Base-by-base conservation (phyloP, 1,140 invertebrate species). In the Halyomorpha halys region DNA sequence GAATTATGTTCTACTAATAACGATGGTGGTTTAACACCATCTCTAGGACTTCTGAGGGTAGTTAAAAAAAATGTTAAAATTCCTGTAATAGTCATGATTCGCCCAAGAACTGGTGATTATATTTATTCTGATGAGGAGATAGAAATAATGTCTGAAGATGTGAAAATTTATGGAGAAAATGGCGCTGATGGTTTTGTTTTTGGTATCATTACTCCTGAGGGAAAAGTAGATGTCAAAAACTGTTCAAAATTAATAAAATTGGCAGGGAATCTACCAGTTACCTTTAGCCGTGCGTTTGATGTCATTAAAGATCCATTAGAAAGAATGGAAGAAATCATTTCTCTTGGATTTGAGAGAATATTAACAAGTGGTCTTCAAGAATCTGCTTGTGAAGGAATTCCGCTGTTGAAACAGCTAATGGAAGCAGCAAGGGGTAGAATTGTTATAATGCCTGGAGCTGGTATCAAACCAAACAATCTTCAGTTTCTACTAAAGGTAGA, bases 251-350 rank as follows among this genome's bases (percentile, higher is more conserved):
- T 94, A 0, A 72, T 92, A 30, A 74, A 76, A 44, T 73, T 76
- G 2, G 81, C 84, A 0, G 68, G 69, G 53, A 85, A 87, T 1
- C 73, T 86, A 9, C 87, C 87, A 0, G 82, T 87, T 0, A 92
- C 90, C 8, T 93, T 92, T 71, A 88, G 90, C 70, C 77, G 89
- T 71, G 94, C 94, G 0, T 93, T 96, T 74, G 94, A 97, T 75
- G 76, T 89, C 64, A 76, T 77, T 25, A 53, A 67, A 1, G 73
- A 84, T 69, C 85, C 89, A 9, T 67, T 81, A 0, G 73, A 79
- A 62, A 79, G 84, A 18, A 72, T 94, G 2, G 76, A 87, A 65
- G 75, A 76, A 2, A 77, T 95, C 3, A 84, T 86, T 21, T 71
- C 81, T 15, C 73, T 94, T 5, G 91, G 91, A 19, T 95, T 93